These are phyloP conservation scores for Molossus molossus DNA, from an alignment of 2,797 vertebrate genomes.

Conservation along the genomic window DNA sequence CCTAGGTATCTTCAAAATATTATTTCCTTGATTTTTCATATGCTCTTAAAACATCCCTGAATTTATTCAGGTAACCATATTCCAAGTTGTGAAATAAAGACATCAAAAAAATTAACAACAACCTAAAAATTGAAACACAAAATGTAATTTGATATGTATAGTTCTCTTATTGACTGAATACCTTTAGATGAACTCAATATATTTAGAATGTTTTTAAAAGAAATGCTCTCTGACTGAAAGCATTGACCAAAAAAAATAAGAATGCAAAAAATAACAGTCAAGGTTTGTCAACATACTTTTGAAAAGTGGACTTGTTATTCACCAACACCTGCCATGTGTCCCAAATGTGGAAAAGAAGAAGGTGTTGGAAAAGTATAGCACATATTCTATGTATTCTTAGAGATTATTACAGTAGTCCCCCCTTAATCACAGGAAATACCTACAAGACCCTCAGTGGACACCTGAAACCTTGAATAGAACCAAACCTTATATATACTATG, in stretches of 20 bases:
- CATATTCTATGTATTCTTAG: background rate
- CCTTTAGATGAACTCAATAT: slow-evolving; percentile 11
- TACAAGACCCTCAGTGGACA: too few species aligned
- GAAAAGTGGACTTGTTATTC: slow-evolving; percentile 14
- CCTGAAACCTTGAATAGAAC: background rate
- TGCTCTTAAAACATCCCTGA: background rate
- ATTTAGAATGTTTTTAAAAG: slow-evolving; percentile 61
- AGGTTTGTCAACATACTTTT: slow-evolving; percentile 30
- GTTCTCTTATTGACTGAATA: background rate
- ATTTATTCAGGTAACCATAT: background rate
- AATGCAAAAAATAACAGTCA: background rate
- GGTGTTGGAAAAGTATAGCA: background rate
- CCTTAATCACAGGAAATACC: background rate
- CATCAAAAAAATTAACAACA: background rate
- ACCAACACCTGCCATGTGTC: background rate
- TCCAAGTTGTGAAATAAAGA: slow-evolving; percentile 34
- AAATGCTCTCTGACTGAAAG: background rate
- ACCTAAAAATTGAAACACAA: background rate
- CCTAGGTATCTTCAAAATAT: background rate
- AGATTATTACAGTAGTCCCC: background rate
- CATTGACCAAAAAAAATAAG: slow-evolving; percentile 11
- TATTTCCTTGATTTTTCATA: background rate
- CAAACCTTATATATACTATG: background rate
- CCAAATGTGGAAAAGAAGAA: background rate
- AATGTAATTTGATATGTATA: background rate